Percentiles rank a stretch among this genome's conserved stretches.
Conservation (phyloP, 1,140 invertebrate genomes). For the Halyomorpha halys region DNA sequence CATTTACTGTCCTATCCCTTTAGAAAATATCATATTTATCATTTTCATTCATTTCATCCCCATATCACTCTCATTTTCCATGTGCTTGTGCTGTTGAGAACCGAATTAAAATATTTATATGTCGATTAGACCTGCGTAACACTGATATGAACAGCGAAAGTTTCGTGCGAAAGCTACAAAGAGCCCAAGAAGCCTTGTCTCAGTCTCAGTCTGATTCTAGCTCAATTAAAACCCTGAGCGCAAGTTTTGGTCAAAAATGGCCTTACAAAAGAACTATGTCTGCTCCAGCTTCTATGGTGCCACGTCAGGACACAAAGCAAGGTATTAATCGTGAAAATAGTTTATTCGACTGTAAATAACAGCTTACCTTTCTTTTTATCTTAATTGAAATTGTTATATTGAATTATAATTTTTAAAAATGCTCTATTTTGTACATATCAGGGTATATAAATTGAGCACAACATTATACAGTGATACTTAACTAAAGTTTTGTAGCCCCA, state of each 20-base stretch:
- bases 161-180: slow-evolving; percentile 76
- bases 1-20: slow-evolving; percentile 2
- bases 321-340: slow-evolving; percentile 40
- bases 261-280: slow-evolving; percentile 91
- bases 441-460: too few species aligned
- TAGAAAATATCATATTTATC: slow-evolving; percentile 10
- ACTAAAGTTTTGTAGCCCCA: background rate
- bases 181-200: slow-evolving; percentile 75
- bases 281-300: slow-evolving; percentile 70
- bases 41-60: slow-evolving; percentile 3
- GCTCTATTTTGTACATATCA: too few species aligned
- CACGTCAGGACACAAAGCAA: slow-evolving; percentile 62
- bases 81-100: slow-evolving; percentile 8
- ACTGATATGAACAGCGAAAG: slow-evolving; percentile 79
- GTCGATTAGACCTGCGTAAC: slow-evolving; percentile 69
- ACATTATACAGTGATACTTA: too few species aligned
- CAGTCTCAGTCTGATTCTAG: slow-evolving; percentile 43
- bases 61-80: slow-evolving; percentile 7
- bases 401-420: slow-evolving; percentile 7
- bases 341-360: slow-evolving; percentile 4
- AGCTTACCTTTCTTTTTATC: slow-evolving; percentile 5
- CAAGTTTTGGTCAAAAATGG: slow-evolving; percentile 85
- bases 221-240: slow-evolving; percentile 69
- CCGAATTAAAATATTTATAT: slow-evolving; percentile 8
- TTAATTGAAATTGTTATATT: slow-evolving; percentile 6